Conservation (phyloP, 2,888 invertebrate species). For the Automeris io region DNA sequence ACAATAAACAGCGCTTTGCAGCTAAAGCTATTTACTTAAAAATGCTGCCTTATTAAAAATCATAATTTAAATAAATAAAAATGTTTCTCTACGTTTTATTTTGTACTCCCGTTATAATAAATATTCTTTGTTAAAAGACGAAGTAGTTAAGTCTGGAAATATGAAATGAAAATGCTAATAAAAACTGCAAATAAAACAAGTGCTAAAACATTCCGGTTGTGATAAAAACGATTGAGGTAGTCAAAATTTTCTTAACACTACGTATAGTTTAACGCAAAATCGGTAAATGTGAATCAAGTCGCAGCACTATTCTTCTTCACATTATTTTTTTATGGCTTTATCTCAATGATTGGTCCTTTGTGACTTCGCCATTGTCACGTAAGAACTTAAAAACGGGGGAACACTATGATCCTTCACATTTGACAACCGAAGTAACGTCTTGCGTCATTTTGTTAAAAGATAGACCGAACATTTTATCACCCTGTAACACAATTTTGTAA, state of each 20-base stretch:
- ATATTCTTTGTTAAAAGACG: no score
- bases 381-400: conserved; percentile 8
- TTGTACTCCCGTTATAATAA: no score
- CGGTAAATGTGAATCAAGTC: neutral
- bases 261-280: neutral
- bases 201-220: neutral
- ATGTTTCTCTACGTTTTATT: no score
- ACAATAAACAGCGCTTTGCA: no score
- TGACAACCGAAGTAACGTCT: conserved; percentile 18
- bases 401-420: conserved; percentile 40
- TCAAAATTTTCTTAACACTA: neutral
- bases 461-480: conserved; percentile 28
- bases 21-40: no score
- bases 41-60: no score
- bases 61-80: no score
- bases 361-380: neutral
- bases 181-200: no score
- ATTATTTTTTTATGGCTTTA: neutral
- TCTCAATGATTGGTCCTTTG: no score
- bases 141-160: no score
- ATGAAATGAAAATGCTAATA: no score
- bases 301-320: no score
- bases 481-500: conserved; percentile 42
- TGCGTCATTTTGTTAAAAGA: conserved; percentile 11
- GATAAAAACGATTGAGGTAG: neutral